phyloP scores from a whole-genome alignment of 1,140 invertebrate genomes.

The Plectus sambesii region DNA sequence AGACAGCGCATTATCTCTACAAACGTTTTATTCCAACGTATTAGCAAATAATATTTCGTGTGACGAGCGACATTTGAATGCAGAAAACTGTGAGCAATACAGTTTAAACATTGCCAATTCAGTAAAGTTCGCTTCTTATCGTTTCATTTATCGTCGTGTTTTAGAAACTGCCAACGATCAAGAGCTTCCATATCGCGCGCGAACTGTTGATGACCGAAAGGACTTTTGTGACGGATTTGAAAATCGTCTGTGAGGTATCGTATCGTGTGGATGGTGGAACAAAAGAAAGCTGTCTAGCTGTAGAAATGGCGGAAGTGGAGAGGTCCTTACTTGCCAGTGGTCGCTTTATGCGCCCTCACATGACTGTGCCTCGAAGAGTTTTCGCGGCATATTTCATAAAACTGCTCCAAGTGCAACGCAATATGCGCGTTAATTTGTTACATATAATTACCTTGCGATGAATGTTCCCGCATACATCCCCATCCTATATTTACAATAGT shows the following conservation, averaged over 20 bases:
- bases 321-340: too few relatives aligned
- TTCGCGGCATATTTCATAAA: slow-evolving; percentile 1
- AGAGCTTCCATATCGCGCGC: background rate
- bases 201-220: slow-evolving; percentile 10
- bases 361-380: slow-evolving; percentile 3
- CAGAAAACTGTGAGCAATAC: too few relatives aligned
- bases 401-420: background rate
- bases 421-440: too few relatives aligned
- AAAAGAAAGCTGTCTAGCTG: background rate
- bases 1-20: slow-evolving; percentile 11
- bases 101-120: background rate
- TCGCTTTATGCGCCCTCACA: background rate
- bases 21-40: background rate
- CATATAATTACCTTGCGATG: too few relatives aligned
- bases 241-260: background rate
- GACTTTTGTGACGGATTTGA: background rate
- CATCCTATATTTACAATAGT: too few relatives aligned
- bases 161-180: background rate
- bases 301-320: too few relatives aligned
- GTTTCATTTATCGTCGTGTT: background rate
- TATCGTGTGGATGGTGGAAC: background rate
- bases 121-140: background rate
- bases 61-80: background rate
- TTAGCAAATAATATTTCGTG: background rate
- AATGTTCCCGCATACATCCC: too few relatives aligned